Evolutionary conservation across 2,113 vertebrate species (phyloP).

Genomic region (Cyphomyrus discorhynchus): DNA sequence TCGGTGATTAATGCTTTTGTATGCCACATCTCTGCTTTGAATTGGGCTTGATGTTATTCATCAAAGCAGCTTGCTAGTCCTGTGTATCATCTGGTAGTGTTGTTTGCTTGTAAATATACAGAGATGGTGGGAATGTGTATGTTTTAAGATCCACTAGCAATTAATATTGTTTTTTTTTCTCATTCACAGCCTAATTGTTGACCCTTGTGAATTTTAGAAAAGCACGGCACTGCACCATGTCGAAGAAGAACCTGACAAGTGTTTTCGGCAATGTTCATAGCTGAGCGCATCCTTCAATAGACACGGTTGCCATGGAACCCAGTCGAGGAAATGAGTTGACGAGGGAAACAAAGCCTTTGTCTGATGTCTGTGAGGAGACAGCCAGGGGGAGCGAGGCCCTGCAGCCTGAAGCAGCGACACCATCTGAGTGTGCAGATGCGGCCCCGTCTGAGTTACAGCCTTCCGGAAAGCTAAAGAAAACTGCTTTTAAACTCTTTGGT

Average conservation of each 20-base stretch:
- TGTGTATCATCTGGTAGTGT: neutral
- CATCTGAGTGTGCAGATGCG: constrained; percentile 37
- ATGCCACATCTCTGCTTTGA: neutral
- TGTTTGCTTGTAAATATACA: neutral
- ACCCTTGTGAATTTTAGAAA: constrained; percentile 18
- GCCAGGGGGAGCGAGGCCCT: constrained; percentile 38
- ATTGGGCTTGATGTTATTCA: neutral
- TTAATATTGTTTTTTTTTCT: neutral
- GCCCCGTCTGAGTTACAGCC: constrained; percentile 51
- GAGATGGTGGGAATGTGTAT: neutral
- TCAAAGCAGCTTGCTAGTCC: neutral
- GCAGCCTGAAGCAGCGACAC: constrained; percentile 42
- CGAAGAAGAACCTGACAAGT: constrained; percentile 31
- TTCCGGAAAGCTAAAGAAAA: constrained; percentile 77
- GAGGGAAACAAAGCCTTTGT: constrained; percentile 38
- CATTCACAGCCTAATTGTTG: neutral
- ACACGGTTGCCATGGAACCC: constrained; percentile 64
- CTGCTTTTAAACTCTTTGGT: constrained; percentile 85
- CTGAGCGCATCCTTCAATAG: constrained; percentile 4
- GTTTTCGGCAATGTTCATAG: constrained; percentile 1
- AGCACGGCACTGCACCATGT: constrained; percentile 33
- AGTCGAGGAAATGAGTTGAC: constrained; percentile 46
- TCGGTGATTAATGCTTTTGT: neutral
- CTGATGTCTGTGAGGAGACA: constrained; percentile 31
- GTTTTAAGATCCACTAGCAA: neutral